These are phyloP conservation scores for Polyodon spathula DNA, from an alignment of 2,113 vertebrate species.

Conservation along the genomic window DNA sequence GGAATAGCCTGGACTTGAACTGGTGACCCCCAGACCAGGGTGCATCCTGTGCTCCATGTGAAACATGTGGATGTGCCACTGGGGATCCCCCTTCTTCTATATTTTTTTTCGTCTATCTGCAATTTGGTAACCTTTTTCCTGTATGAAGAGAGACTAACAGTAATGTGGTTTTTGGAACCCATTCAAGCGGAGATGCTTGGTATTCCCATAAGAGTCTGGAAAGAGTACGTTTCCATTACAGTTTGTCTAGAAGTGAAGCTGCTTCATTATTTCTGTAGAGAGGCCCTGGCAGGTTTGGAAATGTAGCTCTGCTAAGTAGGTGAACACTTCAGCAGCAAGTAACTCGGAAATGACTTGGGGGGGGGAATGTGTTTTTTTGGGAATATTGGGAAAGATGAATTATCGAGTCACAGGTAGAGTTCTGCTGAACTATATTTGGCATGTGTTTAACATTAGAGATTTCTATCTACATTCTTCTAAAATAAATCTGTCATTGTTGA, in stretches of 20 bases:
- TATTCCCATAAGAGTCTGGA: conserved; percentile 67
- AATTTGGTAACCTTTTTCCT: conserved; percentile 34
- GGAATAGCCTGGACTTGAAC: too few relatives aligned
- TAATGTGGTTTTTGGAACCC: conserved; percentile 42
- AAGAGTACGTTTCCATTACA: conserved; percentile 51
- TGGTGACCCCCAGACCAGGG: too few relatives aligned
- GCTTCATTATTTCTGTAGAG: conserved; percentile 48
- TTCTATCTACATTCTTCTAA: too few relatives aligned
- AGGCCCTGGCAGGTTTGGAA: conserved; percentile 31
- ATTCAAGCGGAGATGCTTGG: conserved; percentile 49
- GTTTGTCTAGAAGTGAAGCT: conserved; percentile 44
- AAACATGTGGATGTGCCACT: too few relatives aligned
- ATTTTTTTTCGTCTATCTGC: too few relatives aligned
- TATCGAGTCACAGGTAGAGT: not conserved
- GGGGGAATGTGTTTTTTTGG: not conserved
- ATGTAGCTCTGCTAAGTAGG: conserved; percentile 22
- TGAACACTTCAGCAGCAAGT: conserved; percentile 14
- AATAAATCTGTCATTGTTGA: too few relatives aligned
- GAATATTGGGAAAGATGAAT: conserved; percentile 18
- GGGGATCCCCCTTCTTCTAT: too few relatives aligned
- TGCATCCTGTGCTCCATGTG: too few relatives aligned
- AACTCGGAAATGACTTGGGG: conserved; percentile 22
- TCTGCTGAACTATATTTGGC: too few relatives aligned
- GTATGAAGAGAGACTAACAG: conserved; percentile 21
- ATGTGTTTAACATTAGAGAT: too few relatives aligned